phyloP scores from a whole-genome alignment of 2,888 invertebrate species.

The Cataglyphis livida region DNA sequence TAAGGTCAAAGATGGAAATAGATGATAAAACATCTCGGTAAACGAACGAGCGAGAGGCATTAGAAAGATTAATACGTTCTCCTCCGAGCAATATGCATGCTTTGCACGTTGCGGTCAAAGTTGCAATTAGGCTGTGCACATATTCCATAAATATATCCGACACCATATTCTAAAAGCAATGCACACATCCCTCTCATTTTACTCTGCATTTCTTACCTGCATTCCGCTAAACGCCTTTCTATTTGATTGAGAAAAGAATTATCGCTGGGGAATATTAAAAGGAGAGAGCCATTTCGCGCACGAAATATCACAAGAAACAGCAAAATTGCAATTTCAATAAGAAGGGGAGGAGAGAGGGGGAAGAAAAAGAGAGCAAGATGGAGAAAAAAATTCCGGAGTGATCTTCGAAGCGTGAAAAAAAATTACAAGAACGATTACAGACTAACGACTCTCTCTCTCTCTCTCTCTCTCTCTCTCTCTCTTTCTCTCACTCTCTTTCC shows the following conservation, averaged over 20 bases:
- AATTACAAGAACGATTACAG: neutral
- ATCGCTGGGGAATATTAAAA: neutral
- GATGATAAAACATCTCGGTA: neutral
- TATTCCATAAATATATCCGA: constrained; percentile 54
- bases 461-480: neutral
- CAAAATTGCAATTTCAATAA: neutral
- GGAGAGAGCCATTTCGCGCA: neutral
- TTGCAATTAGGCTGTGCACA: constrained; percentile 51
- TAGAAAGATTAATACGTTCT: neutral
- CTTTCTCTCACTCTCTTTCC: no score
- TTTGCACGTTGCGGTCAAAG: constrained; percentile 61
- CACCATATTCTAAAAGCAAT: constrained; percentile 38
- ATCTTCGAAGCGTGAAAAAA: constrained; percentile 20
- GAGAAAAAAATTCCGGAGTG: neutral
- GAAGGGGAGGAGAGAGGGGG: no score
- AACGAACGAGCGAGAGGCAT: neutral
- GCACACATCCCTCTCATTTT: neutral
- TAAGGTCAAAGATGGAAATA: neutral
- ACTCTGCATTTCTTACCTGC: constrained; percentile 6
- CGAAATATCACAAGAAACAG: neutral
- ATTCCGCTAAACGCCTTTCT: neutral
- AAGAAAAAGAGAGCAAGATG: neutral
- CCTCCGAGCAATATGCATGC: constrained; percentile 65
- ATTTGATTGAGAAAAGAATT: neutral
- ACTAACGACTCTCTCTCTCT: neutral